Conservation (phyloP, 1,140 invertebrate genomes). For the Teleogryllus occipitalis region DNA sequence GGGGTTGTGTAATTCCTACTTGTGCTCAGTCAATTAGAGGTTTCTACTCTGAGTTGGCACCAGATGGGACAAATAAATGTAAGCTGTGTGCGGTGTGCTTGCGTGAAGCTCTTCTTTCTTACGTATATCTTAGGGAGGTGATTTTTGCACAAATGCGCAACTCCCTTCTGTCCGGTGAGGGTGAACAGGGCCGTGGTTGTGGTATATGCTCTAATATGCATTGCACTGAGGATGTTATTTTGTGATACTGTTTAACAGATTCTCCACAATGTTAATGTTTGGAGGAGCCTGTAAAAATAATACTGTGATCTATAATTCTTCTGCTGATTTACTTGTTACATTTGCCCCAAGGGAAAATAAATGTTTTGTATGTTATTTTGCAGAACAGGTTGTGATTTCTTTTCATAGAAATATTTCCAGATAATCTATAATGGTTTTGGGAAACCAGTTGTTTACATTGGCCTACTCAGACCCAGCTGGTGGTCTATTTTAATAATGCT, state of each 20-base stretch:
- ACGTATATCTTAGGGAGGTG: background rate
- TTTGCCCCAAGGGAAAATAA: background rate
- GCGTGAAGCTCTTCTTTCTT: background rate
- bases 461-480: background rate
- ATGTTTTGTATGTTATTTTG: background rate
- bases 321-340: background rate
- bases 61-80: background rate
- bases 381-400: background rate
- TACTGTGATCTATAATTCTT: background rate
- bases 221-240: background rate
- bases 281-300: background rate
- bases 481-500: background rate
- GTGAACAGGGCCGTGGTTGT: background rate
- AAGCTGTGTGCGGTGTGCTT: background rate
- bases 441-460: background rate
- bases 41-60: conserved; percentile 11
- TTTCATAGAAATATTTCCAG: background rate
- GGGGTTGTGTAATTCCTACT: conserved; percentile 20
- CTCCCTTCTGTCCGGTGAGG: background rate
- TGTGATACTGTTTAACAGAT: background rate
- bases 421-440: background rate
- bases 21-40: conserved; percentile 8
- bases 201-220: background rate
- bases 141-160: background rate
- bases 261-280: background rate